Evolutionary conservation across 2,113 vertebrate genomes (phyloP).

Genomic region (Maccullochella peelii): DNA sequence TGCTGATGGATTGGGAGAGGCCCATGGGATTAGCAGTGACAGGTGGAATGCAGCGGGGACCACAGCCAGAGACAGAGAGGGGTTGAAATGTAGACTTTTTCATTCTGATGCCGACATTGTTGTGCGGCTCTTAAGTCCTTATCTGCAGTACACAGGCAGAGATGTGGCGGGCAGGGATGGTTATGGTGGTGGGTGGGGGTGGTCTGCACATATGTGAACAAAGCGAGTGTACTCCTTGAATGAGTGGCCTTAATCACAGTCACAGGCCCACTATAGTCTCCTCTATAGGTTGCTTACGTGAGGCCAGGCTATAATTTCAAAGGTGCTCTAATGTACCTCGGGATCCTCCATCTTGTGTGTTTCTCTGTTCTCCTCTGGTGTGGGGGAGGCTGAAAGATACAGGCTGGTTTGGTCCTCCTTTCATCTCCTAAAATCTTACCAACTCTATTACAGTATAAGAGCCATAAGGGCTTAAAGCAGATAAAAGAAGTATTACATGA

Average conservation of each 20-base stretch:
- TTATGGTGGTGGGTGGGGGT: conserved; percentile 39
- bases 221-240: conserved; percentile 69
- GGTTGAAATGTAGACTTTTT: conserved; percentile 68
- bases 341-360: conserved; percentile 80
- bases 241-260: conserved; percentile 77
- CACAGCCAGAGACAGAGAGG: conserved; percentile 53
- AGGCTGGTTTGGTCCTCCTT: conserved; percentile 76
- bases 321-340: conserved; percentile 74
- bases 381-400: conserved; percentile 83
- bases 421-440: conserved; percentile 77
- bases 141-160: conserved; percentile 64
- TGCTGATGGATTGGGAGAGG: conserved; percentile 65
- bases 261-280: conserved; percentile 69
- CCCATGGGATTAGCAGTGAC: conserved; percentile 66
- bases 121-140: conserved; percentile 63
- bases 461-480: conserved; percentile 69
- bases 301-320: conserved; percentile 73
- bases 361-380: conserved; percentile 77
- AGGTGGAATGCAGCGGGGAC: conserved; percentile 56
- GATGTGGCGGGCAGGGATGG: conserved; percentile 50
- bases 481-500: conserved; percentile 41
- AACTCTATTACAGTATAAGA: conserved; percentile 70
- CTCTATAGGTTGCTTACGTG: conserved; percentile 77
- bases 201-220: conserved; percentile 58
- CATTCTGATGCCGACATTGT: conserved; percentile 61